Evolutionary conservation across 1,140 invertebrate species (phyloP).

Genomic region (Heliconius congener): DNA sequence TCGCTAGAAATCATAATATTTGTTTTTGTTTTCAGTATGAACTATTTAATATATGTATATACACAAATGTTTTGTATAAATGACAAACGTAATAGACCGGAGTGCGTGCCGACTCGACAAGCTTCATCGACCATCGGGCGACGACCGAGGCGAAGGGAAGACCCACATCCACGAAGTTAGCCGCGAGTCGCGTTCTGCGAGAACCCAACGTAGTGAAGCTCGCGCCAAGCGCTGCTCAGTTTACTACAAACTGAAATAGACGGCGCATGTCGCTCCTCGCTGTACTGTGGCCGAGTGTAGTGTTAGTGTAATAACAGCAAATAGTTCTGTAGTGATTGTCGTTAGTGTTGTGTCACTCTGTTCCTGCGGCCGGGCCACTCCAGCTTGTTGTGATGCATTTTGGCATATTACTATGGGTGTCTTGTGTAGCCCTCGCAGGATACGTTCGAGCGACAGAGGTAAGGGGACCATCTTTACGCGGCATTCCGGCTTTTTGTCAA

Average conservation of each 20-base stretch:
- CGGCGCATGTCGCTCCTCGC: constrained; percentile 66
- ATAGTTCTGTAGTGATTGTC: constrained; percentile 73
- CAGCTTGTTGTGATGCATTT: constrained; percentile 80
- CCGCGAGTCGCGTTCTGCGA: constrained; percentile 49
- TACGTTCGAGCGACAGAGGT: constrained; percentile 81
- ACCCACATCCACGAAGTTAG: constrained; percentile 67
- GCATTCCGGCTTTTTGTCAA: constrained; percentile 74
- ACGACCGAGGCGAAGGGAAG: constrained; percentile 58
- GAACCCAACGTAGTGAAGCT: constrained; percentile 63
- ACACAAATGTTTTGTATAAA: neutral
- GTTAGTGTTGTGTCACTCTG: constrained; percentile 67
- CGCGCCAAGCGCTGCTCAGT: constrained; percentile 73
- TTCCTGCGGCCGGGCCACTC: constrained; percentile 57
- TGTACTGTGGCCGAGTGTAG: constrained; percentile 69
- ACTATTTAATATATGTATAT: neutral
- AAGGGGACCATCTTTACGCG: constrained; percentile 76
- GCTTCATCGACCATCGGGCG: constrained; percentile 72
- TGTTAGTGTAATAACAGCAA: constrained; percentile 76
- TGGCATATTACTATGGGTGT: constrained; percentile 81
- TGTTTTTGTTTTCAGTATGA: neutral
- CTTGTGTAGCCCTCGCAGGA: constrained; percentile 81
- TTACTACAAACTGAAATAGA: constrained; percentile 68
- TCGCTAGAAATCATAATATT: neutral
- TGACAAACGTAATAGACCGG: neutral
- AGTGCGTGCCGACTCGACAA: constrained; percentile 67